Evolutionary conservation across 2,888 invertebrate genomes (phyloP).

Genomic region (Dryocosmus kuriphilus): DNA sequence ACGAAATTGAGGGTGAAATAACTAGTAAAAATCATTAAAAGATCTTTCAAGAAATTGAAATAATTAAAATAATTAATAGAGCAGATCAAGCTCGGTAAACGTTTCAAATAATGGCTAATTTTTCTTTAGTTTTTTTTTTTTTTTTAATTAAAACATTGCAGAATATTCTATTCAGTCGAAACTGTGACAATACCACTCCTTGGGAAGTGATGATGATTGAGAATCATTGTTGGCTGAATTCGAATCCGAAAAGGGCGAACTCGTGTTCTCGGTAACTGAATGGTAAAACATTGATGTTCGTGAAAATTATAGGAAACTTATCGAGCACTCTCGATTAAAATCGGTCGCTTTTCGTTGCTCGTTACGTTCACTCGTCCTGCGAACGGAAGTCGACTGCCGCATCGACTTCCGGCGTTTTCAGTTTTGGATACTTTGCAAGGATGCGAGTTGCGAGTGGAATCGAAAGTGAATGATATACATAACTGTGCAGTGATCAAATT

Average conservation of each 20-base stretch:
- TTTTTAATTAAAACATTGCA: too few relatives aligned
- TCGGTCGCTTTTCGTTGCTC: constrained; percentile 56
- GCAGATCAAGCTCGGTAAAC: too few relatives aligned
- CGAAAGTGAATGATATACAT: constrained; percentile 18
- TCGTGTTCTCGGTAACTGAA: background rate
- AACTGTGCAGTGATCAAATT: constrained; percentile 2
- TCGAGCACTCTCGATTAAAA: constrained; percentile 48
- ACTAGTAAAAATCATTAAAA: too few relatives aligned
- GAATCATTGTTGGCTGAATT: background rate
- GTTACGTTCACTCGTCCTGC: constrained; percentile 43
- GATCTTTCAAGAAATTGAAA: too few relatives aligned
- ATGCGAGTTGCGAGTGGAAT: constrained; percentile 16
- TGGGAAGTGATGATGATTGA: background rate
- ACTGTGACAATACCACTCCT: background rate
- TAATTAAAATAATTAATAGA: too few relatives aligned
- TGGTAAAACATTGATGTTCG: constrained; percentile 66
- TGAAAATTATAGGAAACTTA: constrained; percentile 64
- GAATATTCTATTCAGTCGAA: background rate
- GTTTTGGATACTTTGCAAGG: background rate
- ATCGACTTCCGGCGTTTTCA: background rate
- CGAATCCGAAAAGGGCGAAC: background rate
- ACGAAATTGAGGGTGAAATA: too few relatives aligned
- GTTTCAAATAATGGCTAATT: too few relatives aligned
- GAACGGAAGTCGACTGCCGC: constrained; percentile 2
- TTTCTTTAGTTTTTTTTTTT: too few relatives aligned